Conservation (phyloP, 2,113 vertebrate species). For the Chionodraco myersi region DNA sequence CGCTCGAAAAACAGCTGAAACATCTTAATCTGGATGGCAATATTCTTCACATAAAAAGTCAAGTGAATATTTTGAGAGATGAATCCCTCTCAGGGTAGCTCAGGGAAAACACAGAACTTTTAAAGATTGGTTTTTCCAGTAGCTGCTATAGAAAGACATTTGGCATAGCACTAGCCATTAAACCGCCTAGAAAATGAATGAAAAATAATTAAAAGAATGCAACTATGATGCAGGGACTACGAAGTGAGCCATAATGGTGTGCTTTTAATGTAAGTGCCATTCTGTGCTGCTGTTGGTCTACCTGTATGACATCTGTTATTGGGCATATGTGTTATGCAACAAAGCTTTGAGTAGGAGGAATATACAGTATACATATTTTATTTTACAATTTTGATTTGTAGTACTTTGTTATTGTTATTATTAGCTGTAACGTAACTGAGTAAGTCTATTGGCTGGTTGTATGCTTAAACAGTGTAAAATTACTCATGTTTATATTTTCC, state of each 20-base stretch:
- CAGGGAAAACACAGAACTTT: not conserved
- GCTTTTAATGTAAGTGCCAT: not conserved
- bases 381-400: not conserved
- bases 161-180: not conserved
- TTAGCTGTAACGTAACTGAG: not conserved
- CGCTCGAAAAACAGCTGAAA: slow-evolving; percentile 4
- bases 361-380: not conserved
- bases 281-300: slow-evolving; percentile 3
- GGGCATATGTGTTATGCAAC: slow-evolving; percentile 24
- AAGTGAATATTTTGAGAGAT: slow-evolving; percentile 23
- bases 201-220: slow-evolving; percentile 7
- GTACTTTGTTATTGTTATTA: not conserved
- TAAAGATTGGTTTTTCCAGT: not conserved
- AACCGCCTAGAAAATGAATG: slow-evolving; percentile 18
- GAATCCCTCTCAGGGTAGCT: slow-evolving; percentile 7
- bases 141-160: not conserved
- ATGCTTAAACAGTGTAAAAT: slow-evolving; percentile 11
- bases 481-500: slow-evolving; percentile 8
- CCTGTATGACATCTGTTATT: slow-evolving; percentile 12
- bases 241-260: not conserved
- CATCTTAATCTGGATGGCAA: not conserved
- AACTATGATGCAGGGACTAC: slow-evolving; percentile 3
- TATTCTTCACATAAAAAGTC: not conserved
- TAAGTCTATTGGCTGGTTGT: not conserved
- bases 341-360: not conserved